These are phyloP conservation scores for Amazona vittata DNA, from an alignment of 2,113 vertebrate species.

Conservation along the genomic window DNA sequence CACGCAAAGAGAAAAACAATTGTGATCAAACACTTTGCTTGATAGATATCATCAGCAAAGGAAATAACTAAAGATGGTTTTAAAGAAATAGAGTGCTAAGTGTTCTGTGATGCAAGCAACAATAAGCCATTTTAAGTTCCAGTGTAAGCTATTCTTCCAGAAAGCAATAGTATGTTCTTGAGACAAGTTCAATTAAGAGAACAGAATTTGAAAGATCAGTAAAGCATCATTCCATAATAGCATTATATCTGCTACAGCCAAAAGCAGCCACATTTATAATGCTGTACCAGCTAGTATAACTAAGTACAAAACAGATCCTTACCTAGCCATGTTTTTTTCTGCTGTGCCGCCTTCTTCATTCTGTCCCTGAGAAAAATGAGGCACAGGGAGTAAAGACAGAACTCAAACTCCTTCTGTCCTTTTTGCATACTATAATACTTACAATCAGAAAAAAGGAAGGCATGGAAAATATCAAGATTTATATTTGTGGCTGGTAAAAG, in stretches of 20 bases:
- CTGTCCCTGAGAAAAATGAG: background rate
- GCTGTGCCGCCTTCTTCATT: background rate
- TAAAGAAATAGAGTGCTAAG: background rate
- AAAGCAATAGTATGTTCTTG: background rate
- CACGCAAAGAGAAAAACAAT: background rate
- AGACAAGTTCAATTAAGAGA: slow-evolving; percentile 7
- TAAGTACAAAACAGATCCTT: background rate
- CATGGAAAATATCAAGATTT: background rate
- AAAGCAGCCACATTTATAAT: background rate
- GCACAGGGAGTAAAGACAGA: background rate
- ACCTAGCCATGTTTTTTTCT: background rate
- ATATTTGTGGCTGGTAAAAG: background rate
- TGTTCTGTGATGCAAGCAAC: background rate
- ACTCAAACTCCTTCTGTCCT: background rate
- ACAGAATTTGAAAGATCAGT: background rate
- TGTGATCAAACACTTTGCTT: background rate
- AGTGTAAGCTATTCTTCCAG: background rate
- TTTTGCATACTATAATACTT: background rate
- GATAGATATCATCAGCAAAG: background rate
- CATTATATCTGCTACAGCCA: background rate
- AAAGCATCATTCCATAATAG: background rate
- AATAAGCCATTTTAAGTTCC: background rate
- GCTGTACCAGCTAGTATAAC: background rate
- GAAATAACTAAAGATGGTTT: background rate
- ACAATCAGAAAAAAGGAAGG: background rate